Evolutionary conservation across 2,888 invertebrate species (phyloP).

Genomic region (Lissonota sp.): DNA sequence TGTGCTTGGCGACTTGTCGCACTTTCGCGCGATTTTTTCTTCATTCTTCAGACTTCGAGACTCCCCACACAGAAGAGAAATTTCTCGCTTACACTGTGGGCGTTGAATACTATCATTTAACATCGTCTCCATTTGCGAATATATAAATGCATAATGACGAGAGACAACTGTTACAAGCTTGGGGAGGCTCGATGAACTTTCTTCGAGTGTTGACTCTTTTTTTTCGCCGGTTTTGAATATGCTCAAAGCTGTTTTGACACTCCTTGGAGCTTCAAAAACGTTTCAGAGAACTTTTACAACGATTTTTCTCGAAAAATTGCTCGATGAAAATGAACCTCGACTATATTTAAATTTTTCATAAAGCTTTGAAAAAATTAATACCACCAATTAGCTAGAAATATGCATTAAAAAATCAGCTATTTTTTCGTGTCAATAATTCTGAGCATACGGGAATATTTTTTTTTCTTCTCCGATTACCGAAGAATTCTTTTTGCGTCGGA

Average conservation of each 20-base stretch:
- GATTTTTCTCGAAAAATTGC: too few relatives aligned
- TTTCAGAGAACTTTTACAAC: too few relatives aligned
- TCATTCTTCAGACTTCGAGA: conserved; percentile 1
- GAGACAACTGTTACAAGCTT: conserved; percentile 60
- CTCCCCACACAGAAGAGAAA: conserved; percentile 12
- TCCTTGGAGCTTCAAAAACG: too few relatives aligned
- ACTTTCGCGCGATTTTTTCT: conserved; percentile 32
- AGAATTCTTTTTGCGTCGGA: background rate
- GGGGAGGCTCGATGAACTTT: conserved; percentile 20
- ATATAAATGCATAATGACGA: conserved; percentile 68
- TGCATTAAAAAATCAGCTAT: too few relatives aligned
- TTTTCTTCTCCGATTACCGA: background rate
- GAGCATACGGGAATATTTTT: background rate
- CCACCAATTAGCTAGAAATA: too few relatives aligned
- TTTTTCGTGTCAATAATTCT: too few relatives aligned
- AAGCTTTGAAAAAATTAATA: too few relatives aligned
- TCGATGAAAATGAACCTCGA: too few relatives aligned
- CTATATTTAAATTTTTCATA: too few relatives aligned
- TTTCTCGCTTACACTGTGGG: conserved; percentile 60
- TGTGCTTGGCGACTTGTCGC: conserved; percentile 12
- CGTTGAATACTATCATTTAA: conserved; percentile 70
- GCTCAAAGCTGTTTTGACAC: too few relatives aligned
- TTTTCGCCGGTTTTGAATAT: background rate
- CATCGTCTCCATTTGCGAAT: conserved; percentile 66
- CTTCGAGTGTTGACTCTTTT: background rate